phyloP scores from a whole-genome alignment of 2,113 vertebrate genomes.

The Zosterops japonicus region DNA sequence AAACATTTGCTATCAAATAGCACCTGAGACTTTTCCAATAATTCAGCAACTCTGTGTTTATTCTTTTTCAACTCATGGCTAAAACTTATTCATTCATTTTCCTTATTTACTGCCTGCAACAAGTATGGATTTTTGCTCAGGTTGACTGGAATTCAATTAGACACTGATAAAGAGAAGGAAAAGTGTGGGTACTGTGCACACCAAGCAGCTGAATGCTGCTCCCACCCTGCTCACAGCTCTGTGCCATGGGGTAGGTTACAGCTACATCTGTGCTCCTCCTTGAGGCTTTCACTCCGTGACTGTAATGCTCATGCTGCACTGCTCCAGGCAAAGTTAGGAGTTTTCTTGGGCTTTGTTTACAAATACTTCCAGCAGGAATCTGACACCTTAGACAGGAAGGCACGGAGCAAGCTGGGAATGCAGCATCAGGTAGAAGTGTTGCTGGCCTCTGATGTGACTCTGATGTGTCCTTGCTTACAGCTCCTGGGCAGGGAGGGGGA shows the following conservation, averaged over 20 bases:
- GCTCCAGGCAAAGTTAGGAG: background rate
- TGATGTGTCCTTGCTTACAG: background rate
- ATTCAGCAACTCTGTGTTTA: background rate
- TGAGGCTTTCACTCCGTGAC: background rate
- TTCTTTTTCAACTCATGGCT: background rate
- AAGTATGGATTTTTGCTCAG: slow-evolving; percentile 7
- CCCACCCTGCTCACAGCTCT: background rate
- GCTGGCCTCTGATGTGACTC: background rate
- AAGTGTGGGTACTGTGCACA: background rate
- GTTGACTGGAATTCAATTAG: slow-evolving; percentile 62
- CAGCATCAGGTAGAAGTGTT: background rate
- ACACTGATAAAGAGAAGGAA: slow-evolving; percentile 47
- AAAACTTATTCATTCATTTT: background rate
- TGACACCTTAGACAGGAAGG: background rate
- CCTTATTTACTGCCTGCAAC: background rate
- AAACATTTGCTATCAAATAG: background rate
- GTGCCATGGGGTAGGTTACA: background rate
- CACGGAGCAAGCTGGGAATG: background rate
- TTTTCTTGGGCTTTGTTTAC: slow-evolving; percentile 14
- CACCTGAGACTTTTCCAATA: background rate
- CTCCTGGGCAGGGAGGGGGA: background rate
- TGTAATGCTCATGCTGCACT: background rate
- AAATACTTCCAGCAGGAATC: slow-evolving; percentile 13
- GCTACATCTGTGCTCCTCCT: slow-evolving; percentile 4
- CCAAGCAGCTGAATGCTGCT: background rate